Evolutionary conservation across 1,140 invertebrate species (phyloP).

Genomic region (Anoplophora glabripennis): DNA sequence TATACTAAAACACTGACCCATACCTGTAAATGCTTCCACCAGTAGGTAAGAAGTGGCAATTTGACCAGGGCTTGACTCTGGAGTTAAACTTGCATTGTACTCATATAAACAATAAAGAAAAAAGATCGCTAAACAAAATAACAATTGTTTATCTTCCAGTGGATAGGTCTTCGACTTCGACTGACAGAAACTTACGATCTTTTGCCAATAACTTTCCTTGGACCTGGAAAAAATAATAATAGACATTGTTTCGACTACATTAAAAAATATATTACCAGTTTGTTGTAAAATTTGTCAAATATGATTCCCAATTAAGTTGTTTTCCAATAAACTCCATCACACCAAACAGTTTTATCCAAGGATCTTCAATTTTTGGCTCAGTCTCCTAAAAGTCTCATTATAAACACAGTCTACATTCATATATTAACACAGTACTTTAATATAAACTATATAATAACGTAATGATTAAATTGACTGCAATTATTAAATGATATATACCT

Average conservation of each 20-base stretch:
- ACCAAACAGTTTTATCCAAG: conserved; percentile 77
- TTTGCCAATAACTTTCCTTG: conserved; percentile 71
- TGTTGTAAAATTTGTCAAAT: conserved; percentile 51
- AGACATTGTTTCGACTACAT: conserved; percentile 6
- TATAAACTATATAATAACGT: not conserved
- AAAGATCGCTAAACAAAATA: conserved; percentile 65
- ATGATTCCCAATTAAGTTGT: conserved; percentile 76
- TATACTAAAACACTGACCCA: too few species aligned
- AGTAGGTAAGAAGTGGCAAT: conserved; percentile 41
- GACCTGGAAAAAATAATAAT: conserved; percentile 40
- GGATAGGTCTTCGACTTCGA: conserved; percentile 35
- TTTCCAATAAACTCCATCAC: conserved; percentile 71
- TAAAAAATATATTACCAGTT: conserved; percentile 42
- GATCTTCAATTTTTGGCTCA: conserved; percentile 65
- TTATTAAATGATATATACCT: conserved; percentile 25
- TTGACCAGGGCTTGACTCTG: conserved; percentile 42
- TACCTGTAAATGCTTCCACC: conserved; percentile 51
- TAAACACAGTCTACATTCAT: too few species aligned
- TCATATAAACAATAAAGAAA: conserved; percentile 70
- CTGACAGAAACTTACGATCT: conserved; percentile 51
- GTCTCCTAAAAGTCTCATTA: conserved; percentile 54
- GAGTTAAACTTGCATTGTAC: conserved; percentile 55
- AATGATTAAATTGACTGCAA: not conserved
- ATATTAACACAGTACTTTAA: too few species aligned
- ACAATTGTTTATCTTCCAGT: conserved; percentile 57